Evolutionary conservation across 1,140 invertebrate species (phyloP).

Genomic region (Akabosia matsudoensis): DNA sequence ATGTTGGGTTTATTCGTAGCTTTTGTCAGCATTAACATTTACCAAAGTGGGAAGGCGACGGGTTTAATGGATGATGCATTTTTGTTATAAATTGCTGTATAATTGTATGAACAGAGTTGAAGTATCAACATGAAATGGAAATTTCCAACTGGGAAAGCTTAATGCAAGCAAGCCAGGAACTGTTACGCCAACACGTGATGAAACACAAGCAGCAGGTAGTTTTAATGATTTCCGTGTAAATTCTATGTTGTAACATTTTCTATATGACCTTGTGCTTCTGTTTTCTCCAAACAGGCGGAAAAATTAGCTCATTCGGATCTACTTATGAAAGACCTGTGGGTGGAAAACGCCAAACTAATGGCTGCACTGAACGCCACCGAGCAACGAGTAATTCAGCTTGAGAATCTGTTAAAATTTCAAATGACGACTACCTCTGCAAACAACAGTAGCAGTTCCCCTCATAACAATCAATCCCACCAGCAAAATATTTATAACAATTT

Average conservation of each 20-base stretch:
- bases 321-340: constrained; percentile 71
- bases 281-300: constrained; percentile 56
- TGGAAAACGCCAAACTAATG: constrained; percentile 72
- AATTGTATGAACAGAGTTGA: constrained; percentile 55
- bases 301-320: constrained; percentile 68
- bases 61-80: neutral
- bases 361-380: constrained; percentile 63
- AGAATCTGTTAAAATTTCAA: constrained; percentile 38
- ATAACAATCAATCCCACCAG: neutral
- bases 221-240: constrained; percentile 7
- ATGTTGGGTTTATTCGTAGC: no score
- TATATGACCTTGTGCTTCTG: no score
- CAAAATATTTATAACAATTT: neutral
- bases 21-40: no score
- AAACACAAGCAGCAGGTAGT: constrained; percentile 57
- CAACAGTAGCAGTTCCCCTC: neutral
- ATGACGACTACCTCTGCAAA: constrained; percentile 28
- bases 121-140: constrained; percentile 62
- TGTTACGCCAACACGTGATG: constrained; percentile 63
- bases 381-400: constrained; percentile 49
- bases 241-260: no score
- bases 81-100: neutral
- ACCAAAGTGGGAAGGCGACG: no score
- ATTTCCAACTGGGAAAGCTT: constrained; percentile 59
- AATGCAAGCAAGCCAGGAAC: constrained; percentile 60